Percentiles rank a stretch among this genome's conserved stretches.
Conservation (phyloP, 2,797 vertebrate species). For the Myripristis jacobus region DNA sequence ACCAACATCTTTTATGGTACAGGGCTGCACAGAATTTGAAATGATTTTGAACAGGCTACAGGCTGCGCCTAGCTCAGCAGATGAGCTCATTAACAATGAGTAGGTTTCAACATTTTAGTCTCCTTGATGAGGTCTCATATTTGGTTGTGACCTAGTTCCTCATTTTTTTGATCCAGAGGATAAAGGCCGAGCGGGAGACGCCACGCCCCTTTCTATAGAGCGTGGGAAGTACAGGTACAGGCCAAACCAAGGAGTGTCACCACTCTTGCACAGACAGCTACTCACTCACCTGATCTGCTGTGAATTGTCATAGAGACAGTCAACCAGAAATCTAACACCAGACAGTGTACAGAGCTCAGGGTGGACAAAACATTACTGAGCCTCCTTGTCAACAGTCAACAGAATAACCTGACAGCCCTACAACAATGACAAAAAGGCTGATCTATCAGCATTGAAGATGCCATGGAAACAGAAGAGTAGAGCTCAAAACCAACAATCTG, state of each 20-base stretch:
- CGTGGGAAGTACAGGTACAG: conserved; percentile 75
- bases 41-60: background rate
- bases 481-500: conserved; percentile 11
- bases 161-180: conserved; percentile 49
- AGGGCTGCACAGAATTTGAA: background rate
- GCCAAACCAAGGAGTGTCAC: conserved; percentile 73
- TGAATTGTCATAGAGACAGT: conserved; percentile 65
- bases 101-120: conserved; percentile 6
- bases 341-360: conserved; percentile 50
- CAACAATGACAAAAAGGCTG: conserved; percentile 37
- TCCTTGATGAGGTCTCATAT: conserved; percentile 40
- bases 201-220: conserved; percentile 70
- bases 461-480: conserved; percentile 16
- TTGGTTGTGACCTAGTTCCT: conserved; percentile 67
- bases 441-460: conserved; percentile 25
- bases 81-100: conserved; percentile 7
- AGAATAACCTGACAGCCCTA: conserved; percentile 51
- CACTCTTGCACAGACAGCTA: conserved; percentile 53
- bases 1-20: background rate
- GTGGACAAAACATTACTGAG: conserved; percentile 59
- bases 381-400: conserved; percentile 48
- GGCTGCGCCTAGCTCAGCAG: conserved; percentile 14
- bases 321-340: conserved; percentile 72
- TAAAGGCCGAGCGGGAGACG: conserved; percentile 8
- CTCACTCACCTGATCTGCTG: conserved; percentile 72